Percentiles rank a stretch among this genome's conserved stretches.
phyloP scores from a whole-genome alignment of 2,797 vertebrate genomes.

The Scolopax bukidnonensis region DNA sequence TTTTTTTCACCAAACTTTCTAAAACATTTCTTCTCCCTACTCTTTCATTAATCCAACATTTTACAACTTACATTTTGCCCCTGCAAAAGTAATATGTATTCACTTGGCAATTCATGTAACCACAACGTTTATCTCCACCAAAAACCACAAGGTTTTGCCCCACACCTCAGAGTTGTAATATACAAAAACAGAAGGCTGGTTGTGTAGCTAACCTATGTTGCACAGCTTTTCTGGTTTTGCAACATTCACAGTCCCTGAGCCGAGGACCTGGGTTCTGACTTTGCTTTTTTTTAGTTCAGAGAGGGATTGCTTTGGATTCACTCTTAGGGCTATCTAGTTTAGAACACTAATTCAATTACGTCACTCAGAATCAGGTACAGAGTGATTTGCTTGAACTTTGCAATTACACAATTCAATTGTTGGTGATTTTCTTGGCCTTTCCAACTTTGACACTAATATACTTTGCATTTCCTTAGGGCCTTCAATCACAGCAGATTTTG shows the following conservation, averaged over 20 bases:
- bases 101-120: background rate
- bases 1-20: background rate
- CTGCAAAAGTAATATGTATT: background rate
- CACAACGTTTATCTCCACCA: background rate
- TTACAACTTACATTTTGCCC: background rate
- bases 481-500: constrained; percentile 20
- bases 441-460: constrained; percentile 58
- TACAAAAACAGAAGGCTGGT: background rate
- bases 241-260: background rate
- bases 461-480: constrained; percentile 52
- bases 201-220: background rate
- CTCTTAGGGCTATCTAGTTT: background rate
- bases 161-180: background rate
- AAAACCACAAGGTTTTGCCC: background rate
- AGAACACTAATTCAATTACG: constrained; percentile 41
- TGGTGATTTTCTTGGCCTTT: constrained; percentile 60
- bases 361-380: constrained; percentile 31
- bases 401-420: constrained; percentile 52
- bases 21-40: background rate
- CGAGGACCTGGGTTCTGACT: background rate
- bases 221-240: background rate
- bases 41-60: background rate
- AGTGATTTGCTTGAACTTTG: constrained; percentile 59
- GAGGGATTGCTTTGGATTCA: constrained; percentile 18
- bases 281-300: background rate